These are phyloP conservation scores for Xestia xanthographa DNA, from an alignment of 2,888 invertebrate genomes.

Conservation along the genomic window DNA sequence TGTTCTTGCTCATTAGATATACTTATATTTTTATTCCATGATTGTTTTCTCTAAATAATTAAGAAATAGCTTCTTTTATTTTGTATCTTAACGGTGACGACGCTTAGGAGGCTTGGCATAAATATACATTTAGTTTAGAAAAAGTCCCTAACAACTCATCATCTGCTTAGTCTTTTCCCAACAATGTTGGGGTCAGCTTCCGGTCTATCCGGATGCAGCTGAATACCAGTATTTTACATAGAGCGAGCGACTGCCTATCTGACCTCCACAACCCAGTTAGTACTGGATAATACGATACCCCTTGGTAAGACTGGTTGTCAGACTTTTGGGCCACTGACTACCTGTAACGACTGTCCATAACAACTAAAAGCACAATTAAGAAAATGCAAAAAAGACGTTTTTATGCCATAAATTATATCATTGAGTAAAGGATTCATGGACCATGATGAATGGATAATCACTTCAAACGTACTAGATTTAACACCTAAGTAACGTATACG, in stretches of 20 bases:
- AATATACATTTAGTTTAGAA: background rate
- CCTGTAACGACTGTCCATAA: too few species aligned
- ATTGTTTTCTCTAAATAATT: slow-evolving; percentile 30
- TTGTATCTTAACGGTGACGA: background rate
- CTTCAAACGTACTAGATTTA: background rate
- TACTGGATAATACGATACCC: too few species aligned
- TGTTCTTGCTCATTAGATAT: slow-evolving; percentile 74
- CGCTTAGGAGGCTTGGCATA: background rate
- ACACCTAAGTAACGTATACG: background rate
- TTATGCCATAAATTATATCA: background rate
- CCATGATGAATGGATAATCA: background rate
- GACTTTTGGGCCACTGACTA: too few species aligned
- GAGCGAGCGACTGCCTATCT: too few species aligned
- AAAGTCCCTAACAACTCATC: background rate
- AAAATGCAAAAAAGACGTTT: background rate
- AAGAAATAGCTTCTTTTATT: background rate
- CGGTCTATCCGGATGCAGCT: too few species aligned
- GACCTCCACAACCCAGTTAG: too few species aligned
- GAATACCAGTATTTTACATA: too few species aligned
- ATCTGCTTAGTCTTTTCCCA: too few species aligned
- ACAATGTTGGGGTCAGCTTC: too few species aligned
- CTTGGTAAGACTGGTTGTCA: too few species aligned
- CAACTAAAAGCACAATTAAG: background rate
- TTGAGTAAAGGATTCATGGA: background rate
- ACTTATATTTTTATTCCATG: slow-evolving; percentile 44